phyloP scores from a whole-genome alignment of 92 coral and sea anemone genomes.

The Umimayanthus kanabou region DNA sequence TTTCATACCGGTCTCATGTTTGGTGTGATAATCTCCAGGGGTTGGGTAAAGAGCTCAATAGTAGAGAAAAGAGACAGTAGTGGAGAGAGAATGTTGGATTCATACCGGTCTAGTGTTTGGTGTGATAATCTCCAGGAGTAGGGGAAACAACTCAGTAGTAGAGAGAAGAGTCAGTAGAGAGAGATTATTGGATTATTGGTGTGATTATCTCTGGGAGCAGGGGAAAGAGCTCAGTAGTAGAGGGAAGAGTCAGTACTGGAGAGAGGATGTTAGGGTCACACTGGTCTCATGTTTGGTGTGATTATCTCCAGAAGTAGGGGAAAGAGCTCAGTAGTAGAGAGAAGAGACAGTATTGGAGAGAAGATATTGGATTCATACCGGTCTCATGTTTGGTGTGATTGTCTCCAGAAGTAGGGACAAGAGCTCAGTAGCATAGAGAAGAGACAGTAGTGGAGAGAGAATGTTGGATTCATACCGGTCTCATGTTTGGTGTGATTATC shows the following conservation, averaged over 20 bases:
- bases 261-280: slow-evolving; percentile 8
- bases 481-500: slow-evolving; percentile 83
- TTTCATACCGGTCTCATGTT: no score
- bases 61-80: no score
- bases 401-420: no score
- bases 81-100: no score
- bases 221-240: slow-evolving; percentile 62
- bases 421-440: no score
- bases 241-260: neutral
- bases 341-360: neutral
- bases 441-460: no score
- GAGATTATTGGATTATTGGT: slow-evolving; percentile 37
- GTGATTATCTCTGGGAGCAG: slow-evolving; percentile 82
- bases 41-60: no score
- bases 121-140: slow-evolving; percentile 76
- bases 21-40: no score
- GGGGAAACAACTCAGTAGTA: slow-evolving; percentile 69
- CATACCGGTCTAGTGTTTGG: no score
- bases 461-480: slow-evolving; percentile 69
- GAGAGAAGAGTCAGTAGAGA: neutral
- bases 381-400: no score
- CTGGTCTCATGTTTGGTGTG: slow-evolving; percentile 91
- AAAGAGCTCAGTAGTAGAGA: slow-evolving; percentile 53
- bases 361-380: no score
- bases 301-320: slow-evolving; percentile 60